phyloP scores from a whole-genome alignment of 2,888 invertebrate genomes.

The Criorhina ranunculi region DNA sequence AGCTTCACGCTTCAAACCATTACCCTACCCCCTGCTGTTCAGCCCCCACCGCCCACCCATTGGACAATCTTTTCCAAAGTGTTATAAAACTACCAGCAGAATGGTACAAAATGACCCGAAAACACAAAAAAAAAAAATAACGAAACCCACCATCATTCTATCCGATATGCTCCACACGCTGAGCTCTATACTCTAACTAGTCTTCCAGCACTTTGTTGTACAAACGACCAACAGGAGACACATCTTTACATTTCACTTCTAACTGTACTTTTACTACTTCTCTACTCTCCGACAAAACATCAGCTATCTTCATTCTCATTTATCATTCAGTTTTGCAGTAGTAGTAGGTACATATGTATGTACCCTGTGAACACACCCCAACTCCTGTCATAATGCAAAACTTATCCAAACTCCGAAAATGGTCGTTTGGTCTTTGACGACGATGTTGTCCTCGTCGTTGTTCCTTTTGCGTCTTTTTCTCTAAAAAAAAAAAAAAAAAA shows the following conservation, averaged over 20 bases:
- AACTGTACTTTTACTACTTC: slow-evolving; percentile 72
- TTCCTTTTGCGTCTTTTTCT: slow-evolving; percentile 48
- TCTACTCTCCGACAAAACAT: slow-evolving; percentile 48
- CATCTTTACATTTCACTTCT: slow-evolving; percentile 76
- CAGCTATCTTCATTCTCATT: slow-evolving; percentile 71
- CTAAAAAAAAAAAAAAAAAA: slow-evolving; percentile 20
- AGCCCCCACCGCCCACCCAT: slow-evolving; percentile 8
- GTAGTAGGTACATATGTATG: slow-evolving; percentile 48
- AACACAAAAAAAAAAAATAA: slow-evolving; percentile 50
- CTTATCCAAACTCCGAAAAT: slow-evolving; percentile 73
- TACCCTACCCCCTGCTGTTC: neutral
- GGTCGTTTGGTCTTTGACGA: slow-evolving; percentile 18
- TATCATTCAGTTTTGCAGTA: slow-evolving; percentile 65
- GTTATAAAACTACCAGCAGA: slow-evolving; percentile 74
- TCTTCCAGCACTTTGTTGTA: slow-evolving; percentile 69
- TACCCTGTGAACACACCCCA: slow-evolving; percentile 25
- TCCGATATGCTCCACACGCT: slow-evolving; percentile 27
- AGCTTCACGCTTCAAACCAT: slow-evolving; percentile 69
- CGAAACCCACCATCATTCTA: slow-evolving; percentile 25
- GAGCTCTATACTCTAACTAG: slow-evolving; percentile 21
- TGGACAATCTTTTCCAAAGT: slow-evolving; percentile 68
- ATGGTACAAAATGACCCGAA: slow-evolving; percentile 74
- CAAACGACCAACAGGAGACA: slow-evolving; percentile 77
- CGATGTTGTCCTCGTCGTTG: slow-evolving; percentile 37
- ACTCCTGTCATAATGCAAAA: slow-evolving; percentile 74